Evolutionary conservation across 1,140 invertebrate species (phyloP).

Genomic region (Belonocnema kinseyi): DNA sequence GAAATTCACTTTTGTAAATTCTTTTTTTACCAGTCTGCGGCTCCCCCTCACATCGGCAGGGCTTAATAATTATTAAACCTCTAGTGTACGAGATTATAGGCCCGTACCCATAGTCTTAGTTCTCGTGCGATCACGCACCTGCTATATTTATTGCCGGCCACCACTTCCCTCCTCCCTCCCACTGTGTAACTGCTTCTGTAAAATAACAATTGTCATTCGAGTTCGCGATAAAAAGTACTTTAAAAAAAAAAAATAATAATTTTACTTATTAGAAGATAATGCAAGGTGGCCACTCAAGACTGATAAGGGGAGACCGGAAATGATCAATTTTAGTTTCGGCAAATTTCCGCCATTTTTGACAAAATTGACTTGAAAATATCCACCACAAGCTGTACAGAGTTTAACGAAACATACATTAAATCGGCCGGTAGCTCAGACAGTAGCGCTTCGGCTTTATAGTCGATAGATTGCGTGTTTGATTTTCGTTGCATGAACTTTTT

Average conservation of each 20-base stretch:
- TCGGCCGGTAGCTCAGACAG: too few relatives aligned
- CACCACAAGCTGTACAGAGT: too few relatives aligned
- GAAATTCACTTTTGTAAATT: constrained; percentile 34
- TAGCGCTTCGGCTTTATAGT: too few relatives aligned
- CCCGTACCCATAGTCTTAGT: constrained; percentile 69
- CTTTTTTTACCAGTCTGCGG: constrained; percentile 40
- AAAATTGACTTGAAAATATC: too few relatives aligned
- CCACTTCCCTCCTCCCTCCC: constrained; percentile 64
- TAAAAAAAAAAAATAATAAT: too few relatives aligned
- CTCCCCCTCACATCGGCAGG: constrained; percentile 47
- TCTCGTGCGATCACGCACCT: constrained; percentile 63
- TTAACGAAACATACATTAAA: too few relatives aligned
- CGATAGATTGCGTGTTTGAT: too few relatives aligned
- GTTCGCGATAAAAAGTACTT: neutral
- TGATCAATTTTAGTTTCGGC: too few relatives aligned
- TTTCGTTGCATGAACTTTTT: too few relatives aligned
- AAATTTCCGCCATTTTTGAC: too few relatives aligned
- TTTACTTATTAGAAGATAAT: neutral
- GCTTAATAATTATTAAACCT: constrained; percentile 38
- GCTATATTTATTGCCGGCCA: constrained; percentile 69
- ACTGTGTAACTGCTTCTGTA: constrained; percentile 70
- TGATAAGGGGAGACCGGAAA: too few relatives aligned
- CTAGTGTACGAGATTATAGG: constrained; percentile 63
- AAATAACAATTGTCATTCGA: constrained; percentile 40
- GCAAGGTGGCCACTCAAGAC: neutral